A percentile compares a stretch with the other conserved stretches of the same genome.
phyloP scores from a whole-genome alignment of 2,888 invertebrate genomes.

The Sepiola atlantica region DNA sequence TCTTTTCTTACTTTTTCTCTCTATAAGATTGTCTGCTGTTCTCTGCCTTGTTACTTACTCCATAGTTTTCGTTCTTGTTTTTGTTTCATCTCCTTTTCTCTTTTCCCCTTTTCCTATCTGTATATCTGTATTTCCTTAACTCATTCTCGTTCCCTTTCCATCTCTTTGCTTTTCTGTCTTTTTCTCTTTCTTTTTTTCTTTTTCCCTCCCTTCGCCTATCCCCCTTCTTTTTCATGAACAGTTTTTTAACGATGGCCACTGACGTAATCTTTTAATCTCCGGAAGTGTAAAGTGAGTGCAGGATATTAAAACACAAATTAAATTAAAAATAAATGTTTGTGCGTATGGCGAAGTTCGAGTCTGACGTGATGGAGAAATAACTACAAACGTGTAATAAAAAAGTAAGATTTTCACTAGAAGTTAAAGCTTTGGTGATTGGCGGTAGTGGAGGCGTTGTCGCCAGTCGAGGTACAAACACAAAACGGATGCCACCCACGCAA shows the following conservation, averaged over 20 bases:
- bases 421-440: not conserved
- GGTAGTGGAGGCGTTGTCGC: not conserved
- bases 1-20: too few species aligned
- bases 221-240: too few species aligned
- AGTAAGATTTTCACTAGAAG: not conserved
- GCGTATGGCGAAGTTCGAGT: not conserved
- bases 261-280: not conserved
- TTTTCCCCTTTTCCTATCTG: too few species aligned
- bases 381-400: not conserved
- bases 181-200: too few species aligned
- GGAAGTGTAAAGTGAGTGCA: slow-evolving; percentile 22
- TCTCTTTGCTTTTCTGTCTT: too few species aligned
- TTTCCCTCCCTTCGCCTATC: too few species aligned
- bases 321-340: not conserved
- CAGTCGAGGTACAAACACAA: not conserved
- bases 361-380: not conserved
- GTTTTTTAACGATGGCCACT: not conserved
- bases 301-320: not conserved
- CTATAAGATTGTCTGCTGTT: too few species aligned
- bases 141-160: too few species aligned
- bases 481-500: not conserved
- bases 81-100: too few species aligned
- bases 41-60: too few species aligned
- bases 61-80: too few species aligned
- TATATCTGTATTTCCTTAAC: too few species aligned